Percentiles rank a stretch among this genome's conserved stretches.
phyloP scores from a whole-genome alignment of 2,113 vertebrate genomes.

The Alosa alosa region DNA sequence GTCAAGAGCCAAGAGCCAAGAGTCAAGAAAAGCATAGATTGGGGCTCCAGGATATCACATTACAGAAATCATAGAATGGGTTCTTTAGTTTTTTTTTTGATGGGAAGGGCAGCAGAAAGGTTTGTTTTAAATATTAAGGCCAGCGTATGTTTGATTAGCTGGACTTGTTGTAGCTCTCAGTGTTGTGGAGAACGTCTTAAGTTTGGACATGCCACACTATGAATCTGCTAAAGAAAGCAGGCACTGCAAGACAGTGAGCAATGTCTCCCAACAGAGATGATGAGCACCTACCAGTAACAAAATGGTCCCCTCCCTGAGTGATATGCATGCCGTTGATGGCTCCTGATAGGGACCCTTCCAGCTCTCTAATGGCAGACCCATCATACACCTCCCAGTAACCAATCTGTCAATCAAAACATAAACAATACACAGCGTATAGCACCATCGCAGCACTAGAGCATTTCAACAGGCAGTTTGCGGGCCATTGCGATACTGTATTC shows the following conservation, averaged over 20 bases:
- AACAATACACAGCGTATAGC: not conserved
- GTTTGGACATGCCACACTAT: too few relatives aligned
- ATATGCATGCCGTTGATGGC: conserved; percentile 84
- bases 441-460: not conserved
- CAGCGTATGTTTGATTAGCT: not conserved
- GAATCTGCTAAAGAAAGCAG: not conserved
- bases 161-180: not conserved
- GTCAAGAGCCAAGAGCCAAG: not conserved
- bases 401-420: conserved; percentile 67
- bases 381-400: conserved; percentile 86
- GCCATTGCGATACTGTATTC: not conserved
- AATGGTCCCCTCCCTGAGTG: conserved; percentile 71
- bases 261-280: not conserved
- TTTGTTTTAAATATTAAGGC: not conserved
- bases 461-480: not conserved
- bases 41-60: not conserved
- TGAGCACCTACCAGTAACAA: conserved; percentile 78
- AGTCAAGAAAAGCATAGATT: not conserved
- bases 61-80: not conserved
- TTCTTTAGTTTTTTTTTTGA: not conserved
- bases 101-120: not conserved
- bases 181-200: too few relatives aligned
- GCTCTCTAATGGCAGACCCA: conserved; percentile 75
- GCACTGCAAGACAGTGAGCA: not conserved
- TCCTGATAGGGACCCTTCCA: conserved; percentile 78